These are phyloP conservation scores for Brachypteracias leptosomus DNA, from an alignment of 2,113 vertebrate species.

Conservation along the genomic window DNA sequence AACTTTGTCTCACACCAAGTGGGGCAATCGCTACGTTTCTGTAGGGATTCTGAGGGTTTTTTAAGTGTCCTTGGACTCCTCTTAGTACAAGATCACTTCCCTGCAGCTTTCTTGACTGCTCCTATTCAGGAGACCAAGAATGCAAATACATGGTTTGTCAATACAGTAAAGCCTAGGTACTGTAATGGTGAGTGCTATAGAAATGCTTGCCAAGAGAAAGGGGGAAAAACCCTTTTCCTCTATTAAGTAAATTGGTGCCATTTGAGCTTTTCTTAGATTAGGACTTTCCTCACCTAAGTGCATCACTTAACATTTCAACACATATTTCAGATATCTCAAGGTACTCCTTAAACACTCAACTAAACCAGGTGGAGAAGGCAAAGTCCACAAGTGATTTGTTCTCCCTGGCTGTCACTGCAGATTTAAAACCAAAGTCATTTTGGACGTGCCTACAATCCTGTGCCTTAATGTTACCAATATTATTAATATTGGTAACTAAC, in stretches of 20 bases:
- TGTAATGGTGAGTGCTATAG: background rate
- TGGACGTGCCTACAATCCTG: background rate
- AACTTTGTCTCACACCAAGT: background rate
- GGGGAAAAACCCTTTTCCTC: background rate
- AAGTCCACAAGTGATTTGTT: background rate
- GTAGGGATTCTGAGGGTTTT: background rate
- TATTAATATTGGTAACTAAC: constrained; percentile 4
- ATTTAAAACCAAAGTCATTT: background rate
- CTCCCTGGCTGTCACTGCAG: background rate
- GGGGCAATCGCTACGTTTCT: background rate
- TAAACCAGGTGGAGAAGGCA: constrained; percentile 9
- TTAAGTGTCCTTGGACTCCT: background rate
- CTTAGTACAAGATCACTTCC: background rate
- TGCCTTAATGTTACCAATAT: background rate
- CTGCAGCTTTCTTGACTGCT: background rate
- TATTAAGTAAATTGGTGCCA: background rate
- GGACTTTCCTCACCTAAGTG: constrained; percentile 15
- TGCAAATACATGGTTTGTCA: background rate
- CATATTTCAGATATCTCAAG: constrained; percentile 5
- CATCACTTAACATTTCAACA: constrained; percentile 25
- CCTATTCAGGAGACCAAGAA: background rate
- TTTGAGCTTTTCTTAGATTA: constrained; percentile 26
- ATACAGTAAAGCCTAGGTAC: background rate
- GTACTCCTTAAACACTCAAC: background rate
- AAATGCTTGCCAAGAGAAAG: background rate